These are phyloP conservation scores for Scolopax bukidnonensis DNA, from an alignment of 2,797 vertebrate species.

Conservation along the genomic window DNA sequence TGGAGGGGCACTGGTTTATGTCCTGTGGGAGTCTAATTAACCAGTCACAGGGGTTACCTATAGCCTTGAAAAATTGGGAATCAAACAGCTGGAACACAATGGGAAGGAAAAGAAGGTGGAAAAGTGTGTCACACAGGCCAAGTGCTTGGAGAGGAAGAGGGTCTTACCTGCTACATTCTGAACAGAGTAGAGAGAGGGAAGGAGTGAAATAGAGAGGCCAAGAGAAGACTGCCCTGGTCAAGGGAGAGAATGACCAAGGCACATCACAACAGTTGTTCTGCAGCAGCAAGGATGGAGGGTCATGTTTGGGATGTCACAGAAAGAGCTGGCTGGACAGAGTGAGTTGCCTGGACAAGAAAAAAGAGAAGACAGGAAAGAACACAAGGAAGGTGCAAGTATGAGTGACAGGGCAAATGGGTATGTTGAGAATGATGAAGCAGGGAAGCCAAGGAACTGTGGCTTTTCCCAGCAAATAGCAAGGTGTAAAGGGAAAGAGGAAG, in stretches of 20 bases:
- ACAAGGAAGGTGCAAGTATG: neutral
- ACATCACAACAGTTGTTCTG: neutral
- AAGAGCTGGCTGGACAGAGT: constrained; percentile 19
- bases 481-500: neutral
- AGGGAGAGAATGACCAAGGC: neutral
- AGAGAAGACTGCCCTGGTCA: constrained; percentile 14
- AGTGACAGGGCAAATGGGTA: neutral
- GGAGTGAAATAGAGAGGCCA: constrained; percentile 7
- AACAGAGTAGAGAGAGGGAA: constrained; percentile 29
- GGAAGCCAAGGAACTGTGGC: neutral
- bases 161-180: constrained; percentile 27
- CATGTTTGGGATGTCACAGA: neutral
- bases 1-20: neutral
- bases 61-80: neutral
- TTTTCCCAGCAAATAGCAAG: neutral
- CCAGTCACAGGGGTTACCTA: neutral
- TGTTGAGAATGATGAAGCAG: neutral
- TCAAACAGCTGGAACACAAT: neutral
- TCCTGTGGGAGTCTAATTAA: neutral
- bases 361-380: constrained; percentile 36
- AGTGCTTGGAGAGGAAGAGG: neutral
- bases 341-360: constrained; percentile 20
- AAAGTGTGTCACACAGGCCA: neutral
- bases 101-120: neutral
- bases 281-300: constrained; percentile 13